These are phyloP conservation scores for Odontophorus gujanensis DNA, from an alignment of 2,113 vertebrate species.

Conservation along the genomic window DNA sequence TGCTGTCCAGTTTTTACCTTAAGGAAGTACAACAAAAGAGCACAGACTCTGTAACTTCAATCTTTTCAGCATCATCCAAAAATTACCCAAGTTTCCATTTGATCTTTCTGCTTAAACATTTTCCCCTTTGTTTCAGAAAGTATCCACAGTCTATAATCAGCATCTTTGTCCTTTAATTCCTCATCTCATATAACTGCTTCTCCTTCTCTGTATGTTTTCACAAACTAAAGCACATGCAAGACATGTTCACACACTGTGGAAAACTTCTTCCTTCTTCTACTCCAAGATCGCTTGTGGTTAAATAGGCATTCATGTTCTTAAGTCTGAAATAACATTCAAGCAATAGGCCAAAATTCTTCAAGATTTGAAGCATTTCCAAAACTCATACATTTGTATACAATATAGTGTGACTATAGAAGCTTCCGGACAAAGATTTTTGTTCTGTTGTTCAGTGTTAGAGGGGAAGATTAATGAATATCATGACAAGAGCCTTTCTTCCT, in stretches of 20 bases:
- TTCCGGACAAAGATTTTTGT: background rate
- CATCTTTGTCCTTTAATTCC: background rate
- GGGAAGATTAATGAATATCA: background rate
- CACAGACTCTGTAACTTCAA: background rate
- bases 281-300: background rate
- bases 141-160: background rate
- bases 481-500: background rate
- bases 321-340: background rate
- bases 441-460: fast-evolving
- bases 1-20: background rate
- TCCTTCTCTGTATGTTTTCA: background rate
- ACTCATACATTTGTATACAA: background rate
- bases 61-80: background rate
- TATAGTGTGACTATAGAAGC: background rate
- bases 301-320: fast-evolving
- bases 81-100: background rate
- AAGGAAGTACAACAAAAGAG: background rate
- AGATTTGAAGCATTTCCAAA: background rate
- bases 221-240: background rate
- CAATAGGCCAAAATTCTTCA: background rate
- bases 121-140: background rate
- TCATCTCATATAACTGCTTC: background rate
- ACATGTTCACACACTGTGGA: background rate
- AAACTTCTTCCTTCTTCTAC: background rate
- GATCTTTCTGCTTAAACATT: background rate